Conservation (phyloP, 2,888 invertebrate species). For the Cryptus armator region DNA sequence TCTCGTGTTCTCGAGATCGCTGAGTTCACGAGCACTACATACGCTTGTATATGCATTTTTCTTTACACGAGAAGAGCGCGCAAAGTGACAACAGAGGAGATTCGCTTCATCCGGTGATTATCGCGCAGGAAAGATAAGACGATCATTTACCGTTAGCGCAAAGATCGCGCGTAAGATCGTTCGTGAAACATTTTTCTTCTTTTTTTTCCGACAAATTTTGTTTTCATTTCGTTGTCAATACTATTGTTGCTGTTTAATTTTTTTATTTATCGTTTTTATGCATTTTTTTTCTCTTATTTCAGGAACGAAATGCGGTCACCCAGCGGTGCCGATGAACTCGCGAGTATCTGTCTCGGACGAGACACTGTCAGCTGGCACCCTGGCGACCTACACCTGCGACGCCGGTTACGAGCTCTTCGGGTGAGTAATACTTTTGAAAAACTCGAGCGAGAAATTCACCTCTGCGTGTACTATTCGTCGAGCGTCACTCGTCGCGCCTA, state of each 20-base stretch:
- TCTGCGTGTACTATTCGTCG: not conserved
- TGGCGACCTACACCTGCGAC: constrained; percentile 93
- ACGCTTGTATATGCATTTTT: constrained; percentile 27
- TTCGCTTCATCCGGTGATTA: constrained; percentile 61
- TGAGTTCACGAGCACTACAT: constrained; percentile 48
- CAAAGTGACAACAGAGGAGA: constrained; percentile 52
- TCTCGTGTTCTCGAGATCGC: constrained; percentile 37
- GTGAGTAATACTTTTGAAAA: constrained; percentile 75
- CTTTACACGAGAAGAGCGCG: not conserved
- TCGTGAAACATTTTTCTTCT: constrained; percentile 12
- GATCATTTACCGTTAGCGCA: constrained; percentile 42
- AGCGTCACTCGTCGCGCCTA: constrained; percentile 17
- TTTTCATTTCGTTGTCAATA: not conserved
- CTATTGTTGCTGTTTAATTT: not conserved
- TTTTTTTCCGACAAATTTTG: not conserved
- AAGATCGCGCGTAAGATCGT: not conserved
- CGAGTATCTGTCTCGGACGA: constrained; percentile 89
- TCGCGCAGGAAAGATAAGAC: constrained; percentile 23
- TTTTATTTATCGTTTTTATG: not conserved
- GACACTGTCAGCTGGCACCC: constrained; percentile 87
- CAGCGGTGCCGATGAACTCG: constrained; percentile 94
- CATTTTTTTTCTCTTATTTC: constrained; percentile 72
- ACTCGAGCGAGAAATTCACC: constrained; percentile 5
- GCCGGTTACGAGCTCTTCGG: constrained; percentile 96
- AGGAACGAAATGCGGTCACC: constrained; percentile 91